phyloP scores from a whole-genome alignment of 1,140 invertebrate species.

The Cecropterus lyciades region DNA sequence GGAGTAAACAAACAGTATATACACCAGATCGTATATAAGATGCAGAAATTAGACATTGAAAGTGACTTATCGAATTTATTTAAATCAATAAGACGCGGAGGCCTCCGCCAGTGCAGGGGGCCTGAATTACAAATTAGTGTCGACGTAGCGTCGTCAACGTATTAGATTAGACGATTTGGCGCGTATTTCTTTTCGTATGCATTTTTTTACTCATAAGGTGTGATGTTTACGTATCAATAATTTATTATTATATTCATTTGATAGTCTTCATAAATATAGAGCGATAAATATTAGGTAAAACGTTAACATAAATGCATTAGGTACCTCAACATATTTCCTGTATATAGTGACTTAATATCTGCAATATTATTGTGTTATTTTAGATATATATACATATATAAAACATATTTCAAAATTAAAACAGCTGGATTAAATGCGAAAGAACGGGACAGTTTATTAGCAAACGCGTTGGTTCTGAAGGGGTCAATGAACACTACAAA shows the following conservation, averaged over 20 bases:
- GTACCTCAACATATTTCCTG: too few relatives aligned
- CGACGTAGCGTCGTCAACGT: background rate
- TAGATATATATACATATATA: background rate
- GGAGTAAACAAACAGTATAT: too few relatives aligned
- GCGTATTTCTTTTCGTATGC: too few relatives aligned
- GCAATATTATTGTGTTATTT: too few relatives aligned
- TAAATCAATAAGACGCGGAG: conserved; percentile 41
- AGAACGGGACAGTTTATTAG: conserved; percentile 44
- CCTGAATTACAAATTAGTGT: conserved; percentile 37
- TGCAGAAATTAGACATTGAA: background rate
- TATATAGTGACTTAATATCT: too few relatives aligned
- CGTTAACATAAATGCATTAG: too few relatives aligned
- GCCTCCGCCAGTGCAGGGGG: conserved; percentile 34
- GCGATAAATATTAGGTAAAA: too few relatives aligned
- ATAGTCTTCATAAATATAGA: background rate
- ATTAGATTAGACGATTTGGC: background rate
- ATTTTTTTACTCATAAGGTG: background rate
- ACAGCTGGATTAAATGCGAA: conserved; percentile 37
- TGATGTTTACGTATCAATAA: background rate
- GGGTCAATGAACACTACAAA: conserved; percentile 73
- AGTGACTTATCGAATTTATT: conserved; percentile 37
- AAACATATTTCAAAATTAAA: background rate
- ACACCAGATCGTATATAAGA: background rate
- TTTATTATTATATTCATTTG: background rate
- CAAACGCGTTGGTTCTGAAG: conserved; percentile 66